Evolutionary conservation across 2,888 invertebrate genomes (phyloP).

Genomic region (Drosophila testacea): DNA sequence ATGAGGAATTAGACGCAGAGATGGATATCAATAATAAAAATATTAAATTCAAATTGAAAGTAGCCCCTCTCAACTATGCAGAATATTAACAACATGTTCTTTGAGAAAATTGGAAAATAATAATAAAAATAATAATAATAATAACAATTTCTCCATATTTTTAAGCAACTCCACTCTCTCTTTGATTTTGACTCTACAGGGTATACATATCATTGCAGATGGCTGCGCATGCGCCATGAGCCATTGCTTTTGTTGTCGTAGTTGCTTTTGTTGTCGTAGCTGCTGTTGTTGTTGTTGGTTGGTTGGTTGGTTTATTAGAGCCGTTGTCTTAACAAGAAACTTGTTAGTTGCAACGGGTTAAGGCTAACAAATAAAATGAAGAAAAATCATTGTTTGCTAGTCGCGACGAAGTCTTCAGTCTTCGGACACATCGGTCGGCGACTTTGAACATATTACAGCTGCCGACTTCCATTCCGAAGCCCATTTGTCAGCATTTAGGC

Average conservation of each 20-base stretch:
- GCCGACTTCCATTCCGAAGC: slow-evolving; percentile 49
- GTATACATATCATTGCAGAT: slow-evolving; percentile 53
- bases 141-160: too few species aligned
- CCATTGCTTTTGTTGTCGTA: slow-evolving; percentile 24
- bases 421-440: slow-evolving; percentile 12
- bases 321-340: slow-evolving; percentile 79
- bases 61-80: too few species aligned
- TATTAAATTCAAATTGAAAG: too few species aligned
- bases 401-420: slow-evolving; percentile 65
- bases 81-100: not conserved
- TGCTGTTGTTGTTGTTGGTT: slow-evolving; percentile 47
- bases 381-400: slow-evolving; percentile 60
- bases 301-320: slow-evolving; percentile 50
- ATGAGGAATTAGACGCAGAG: too few species aligned
- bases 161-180: too few species aligned
- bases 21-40: too few species aligned
- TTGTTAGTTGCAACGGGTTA: slow-evolving; percentile 79
- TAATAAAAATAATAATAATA: too few species aligned
- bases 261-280: slow-evolving; percentile 49
- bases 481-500: slow-evolving; percentile 75
- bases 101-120: not conserved
- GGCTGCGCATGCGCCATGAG: slow-evolving; percentile 67
- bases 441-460: slow-evolving; percentile 66
- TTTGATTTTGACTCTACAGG: slow-evolving; percentile 1
- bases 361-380: slow-evolving; percentile 46